phyloP scores from a whole-genome alignment of 2,888 invertebrate genomes.

The Chloroclystis v-ata region DNA sequence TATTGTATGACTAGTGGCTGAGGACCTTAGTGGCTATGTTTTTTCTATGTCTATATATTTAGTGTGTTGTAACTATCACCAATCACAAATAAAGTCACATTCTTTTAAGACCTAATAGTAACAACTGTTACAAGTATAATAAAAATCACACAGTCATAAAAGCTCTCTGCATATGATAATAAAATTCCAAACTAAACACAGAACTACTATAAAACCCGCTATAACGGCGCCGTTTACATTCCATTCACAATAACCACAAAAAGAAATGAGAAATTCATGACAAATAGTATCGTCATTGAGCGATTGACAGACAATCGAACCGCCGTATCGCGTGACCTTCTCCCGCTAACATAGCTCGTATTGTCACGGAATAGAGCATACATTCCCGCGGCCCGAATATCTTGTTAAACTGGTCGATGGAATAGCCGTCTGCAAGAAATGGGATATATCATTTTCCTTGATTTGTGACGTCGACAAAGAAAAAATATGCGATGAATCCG shows the following conservation, averaged over 20 bases:
- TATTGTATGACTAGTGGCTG: too few relatives aligned
- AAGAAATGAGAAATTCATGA: constrained; percentile 32
- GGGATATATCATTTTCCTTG: constrained; percentile 32
- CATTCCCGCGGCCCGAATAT: constrained; percentile 4
- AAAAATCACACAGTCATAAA: too few relatives aligned
- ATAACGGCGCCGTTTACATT: constrained; percentile 18
- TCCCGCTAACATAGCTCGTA: constrained; percentile 4
- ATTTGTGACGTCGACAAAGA: constrained; percentile 28
- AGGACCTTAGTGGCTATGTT: too few relatives aligned
- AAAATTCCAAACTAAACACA: background rate
- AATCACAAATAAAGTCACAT: too few relatives aligned
- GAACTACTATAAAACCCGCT: constrained; percentile 8
- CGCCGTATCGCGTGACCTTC: constrained; percentile 10
- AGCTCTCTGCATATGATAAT: too few relatives aligned
- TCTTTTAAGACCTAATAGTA: too few relatives aligned
- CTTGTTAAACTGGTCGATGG: constrained; percentile 13
- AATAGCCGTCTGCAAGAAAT: constrained; percentile 23
- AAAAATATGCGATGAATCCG: constrained; percentile 29
- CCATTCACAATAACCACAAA: constrained; percentile 22
- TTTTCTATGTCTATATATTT: too few relatives aligned
- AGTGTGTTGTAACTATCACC: too few relatives aligned
- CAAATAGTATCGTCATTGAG: constrained; percentile 33
- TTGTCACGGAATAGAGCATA: constrained; percentile 3
- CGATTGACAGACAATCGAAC: constrained; percentile 31
- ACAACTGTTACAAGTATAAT: too few relatives aligned